Evolutionary conservation across 2,113 vertebrate genomes (phyloP).

Genomic region (Clarias gariepinus): DNA sequence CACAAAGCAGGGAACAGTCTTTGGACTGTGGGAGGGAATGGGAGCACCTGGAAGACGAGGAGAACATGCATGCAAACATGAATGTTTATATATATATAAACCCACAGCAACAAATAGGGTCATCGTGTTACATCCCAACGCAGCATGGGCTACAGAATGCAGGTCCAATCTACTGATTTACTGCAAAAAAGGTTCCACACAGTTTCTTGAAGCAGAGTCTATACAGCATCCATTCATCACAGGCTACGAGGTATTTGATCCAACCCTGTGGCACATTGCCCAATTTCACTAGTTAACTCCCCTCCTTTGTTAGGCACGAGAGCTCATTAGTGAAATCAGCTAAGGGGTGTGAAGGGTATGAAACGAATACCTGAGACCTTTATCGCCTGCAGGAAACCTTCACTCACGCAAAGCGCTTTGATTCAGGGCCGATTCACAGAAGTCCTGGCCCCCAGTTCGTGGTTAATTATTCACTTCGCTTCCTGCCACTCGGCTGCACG

Average conservation of each 20-base stretch:
- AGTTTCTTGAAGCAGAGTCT: background rate
- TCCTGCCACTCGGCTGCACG: background rate
- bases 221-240: background rate
- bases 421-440: constrained; percentile 16
- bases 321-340: constrained; percentile 40
- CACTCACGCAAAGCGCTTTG: constrained; percentile 1
- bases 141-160: background rate
- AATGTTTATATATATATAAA: no score
- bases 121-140: background rate
- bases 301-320: constrained; percentile 17
- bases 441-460: constrained; percentile 1
- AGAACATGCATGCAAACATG: no score
- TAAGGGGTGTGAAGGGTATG: constrained; percentile 19
- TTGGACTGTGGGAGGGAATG: no score
- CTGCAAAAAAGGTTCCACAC: background rate
- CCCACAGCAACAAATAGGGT: background rate
- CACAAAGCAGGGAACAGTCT: no score
- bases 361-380: constrained; percentile 25
- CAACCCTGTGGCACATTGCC: constrained; percentile 7
- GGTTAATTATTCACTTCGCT: constrained; percentile 39
- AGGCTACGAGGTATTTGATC: background rate
- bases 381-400: constrained; percentile 15
- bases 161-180: background rate
- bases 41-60: no score
- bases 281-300: constrained; percentile 34